phyloP scores from a whole-genome alignment of 2,113 vertebrate genomes.

The Parotia lawesii region DNA sequence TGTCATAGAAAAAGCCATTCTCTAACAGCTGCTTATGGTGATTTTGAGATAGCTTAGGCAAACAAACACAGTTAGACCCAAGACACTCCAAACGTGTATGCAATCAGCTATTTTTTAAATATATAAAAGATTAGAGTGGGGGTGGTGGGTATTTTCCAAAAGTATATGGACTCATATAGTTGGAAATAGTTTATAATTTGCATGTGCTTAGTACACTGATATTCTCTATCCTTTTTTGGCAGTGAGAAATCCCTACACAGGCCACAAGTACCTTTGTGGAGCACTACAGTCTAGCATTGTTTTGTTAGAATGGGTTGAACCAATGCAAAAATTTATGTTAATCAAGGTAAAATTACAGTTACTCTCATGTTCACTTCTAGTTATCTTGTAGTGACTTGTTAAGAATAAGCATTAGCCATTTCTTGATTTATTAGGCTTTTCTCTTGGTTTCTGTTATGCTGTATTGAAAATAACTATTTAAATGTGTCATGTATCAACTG shows the following conservation, averaged over 20 bases:
- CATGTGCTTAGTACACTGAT: neutral
- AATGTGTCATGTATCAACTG: neutral
- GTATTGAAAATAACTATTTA: neutral
- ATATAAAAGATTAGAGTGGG: neutral
- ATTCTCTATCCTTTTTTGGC: slow-evolving; percentile 41
- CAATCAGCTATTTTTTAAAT: neutral
- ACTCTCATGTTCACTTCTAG: neutral
- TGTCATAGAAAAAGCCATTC: neutral
- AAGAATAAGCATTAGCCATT: neutral
- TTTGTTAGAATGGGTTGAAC: slow-evolving; percentile 96
- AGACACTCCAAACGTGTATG: neutral
- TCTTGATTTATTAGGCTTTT: neutral
- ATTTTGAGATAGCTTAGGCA: neutral
- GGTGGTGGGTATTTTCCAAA: neutral
- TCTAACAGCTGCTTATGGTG: neutral
- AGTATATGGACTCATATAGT: neutral
- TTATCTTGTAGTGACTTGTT: neutral
- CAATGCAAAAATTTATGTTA: slow-evolving; percentile 98
- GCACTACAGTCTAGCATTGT: slow-evolving; percentile 95
- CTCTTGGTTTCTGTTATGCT: neutral
- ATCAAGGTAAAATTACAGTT: slow-evolving; percentile 84
- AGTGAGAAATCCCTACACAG: slow-evolving; percentile 96
- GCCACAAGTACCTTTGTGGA: slow-evolving; percentile 94
- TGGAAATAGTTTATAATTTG: neutral
- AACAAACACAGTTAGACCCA: neutral